Evolutionary conservation across 2,113 vertebrate species (phyloP), one percentile per base, ranked within the genome.

Genomic region (Coptodon rendalli): DNA sequence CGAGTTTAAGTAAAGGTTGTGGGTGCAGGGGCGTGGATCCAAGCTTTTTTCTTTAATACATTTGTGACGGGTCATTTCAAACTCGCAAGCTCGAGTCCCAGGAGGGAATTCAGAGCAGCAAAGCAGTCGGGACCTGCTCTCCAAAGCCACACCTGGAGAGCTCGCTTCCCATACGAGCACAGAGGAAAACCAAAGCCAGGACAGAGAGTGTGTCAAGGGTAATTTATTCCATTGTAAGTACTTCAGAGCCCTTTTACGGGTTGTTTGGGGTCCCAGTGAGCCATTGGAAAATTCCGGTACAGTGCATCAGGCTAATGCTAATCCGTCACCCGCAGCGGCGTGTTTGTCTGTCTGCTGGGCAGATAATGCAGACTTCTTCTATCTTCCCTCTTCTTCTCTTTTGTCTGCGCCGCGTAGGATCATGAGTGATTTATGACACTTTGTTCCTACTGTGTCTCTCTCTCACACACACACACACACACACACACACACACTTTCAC

Each of bases 381-480:
- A 53, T 89, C 88, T 86, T 81, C 78, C 22, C 78, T 73, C 85
- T 52, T 80, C 81, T 87, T 87, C 87, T 59, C 81, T 87, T 88
- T 94, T 90, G 87, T 93, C 88, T 93, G 87, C n/a, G 10, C 89
- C 31, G 43, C 86, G 90, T 63, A 87, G 94, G 91, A 95, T 95
- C 93, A 94, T 88, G 80, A 94, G 93, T 95, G 94, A 96, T 95
- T 96, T 93, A 95, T 93, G 92, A 93, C 93, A 95, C 94, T 95
- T 95, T 94, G 91, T 81, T 92, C 93, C 85, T 57, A 90, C 92
- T 86, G 92, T 90, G 91, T 80, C 6, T 36, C 59, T 22, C 52
- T 3, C 17, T n/a, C n/a, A n/a, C n/a, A 5, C 14, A 16, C 45
- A n/a, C 38, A 0, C 63, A 13, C 63, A 52, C 48, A n/a, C 50